Evolutionary conservation across 2,888 invertebrate genomes (phyloP), one percentile per base, ranked within the genome.

Genomic region (Chaitophorus viminalis): DNA sequence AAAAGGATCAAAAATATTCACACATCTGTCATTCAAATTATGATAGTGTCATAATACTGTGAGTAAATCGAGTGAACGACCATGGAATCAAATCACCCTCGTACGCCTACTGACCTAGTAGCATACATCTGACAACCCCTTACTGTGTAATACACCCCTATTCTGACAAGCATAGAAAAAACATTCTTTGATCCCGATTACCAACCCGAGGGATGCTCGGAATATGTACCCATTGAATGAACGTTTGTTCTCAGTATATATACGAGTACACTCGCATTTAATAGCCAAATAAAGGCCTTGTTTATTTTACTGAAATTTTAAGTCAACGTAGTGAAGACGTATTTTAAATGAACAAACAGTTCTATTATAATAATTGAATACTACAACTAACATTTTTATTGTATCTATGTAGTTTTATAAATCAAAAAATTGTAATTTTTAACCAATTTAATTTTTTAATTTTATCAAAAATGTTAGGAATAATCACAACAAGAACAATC

Each of bases 21-120:
- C 46, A 14, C 2, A 14, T n/a, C n/a, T n/a, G 11, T 46, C 60
- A 25, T 29, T 29, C 9, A 29, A n/a, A 68, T n/a, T 18, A 36
- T 31, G 17, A 60, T 60, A 17, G 18, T 46, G 18, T 70, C 65
- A 33, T 17, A 31, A 39, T 25, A 70, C 17, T 33, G n/a, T 21
- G 36, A 33, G 21, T 8, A 78, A n/a, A 29, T 31, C 3, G n/a
- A 60, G 4, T 11, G 17, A 46, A 39, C 5, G 83, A 14, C 14
- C 36, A n/a, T 74, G 36, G 76, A 65, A 76, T 84, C 60, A 76
- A 84, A 84, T 84, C 84, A 18, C 84, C 76, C 76, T 76, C n/a
- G 21, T 25, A 84, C n/a, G 84, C 76, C 84, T 84, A 84, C 84
- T 84, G 76, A 84, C 84, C 75, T 31, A 76, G 84, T 84, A 65